Conservation (phyloP, 2,797 vertebrate genomes). For the Pseudochromis fuscus region DNA sequence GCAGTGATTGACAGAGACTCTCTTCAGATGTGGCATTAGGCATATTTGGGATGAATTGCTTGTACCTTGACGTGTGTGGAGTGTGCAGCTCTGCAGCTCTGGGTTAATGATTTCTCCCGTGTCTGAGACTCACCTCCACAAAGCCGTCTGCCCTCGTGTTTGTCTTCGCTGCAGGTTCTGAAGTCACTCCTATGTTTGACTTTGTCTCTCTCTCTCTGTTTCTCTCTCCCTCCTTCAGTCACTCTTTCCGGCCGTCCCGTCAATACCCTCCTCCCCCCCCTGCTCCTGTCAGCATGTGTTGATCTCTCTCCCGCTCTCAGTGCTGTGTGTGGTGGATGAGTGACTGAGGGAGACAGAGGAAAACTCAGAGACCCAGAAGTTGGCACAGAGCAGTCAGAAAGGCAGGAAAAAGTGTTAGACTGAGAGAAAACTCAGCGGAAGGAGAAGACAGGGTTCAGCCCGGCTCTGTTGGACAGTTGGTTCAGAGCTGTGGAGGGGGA, state of each 20-base stretch:
- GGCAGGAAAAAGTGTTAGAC: constrained; percentile 15
- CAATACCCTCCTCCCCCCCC: constrained; percentile 66
- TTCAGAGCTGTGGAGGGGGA: constrained; percentile 64
- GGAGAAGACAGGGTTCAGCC: constrained; percentile 40
- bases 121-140: constrained; percentile 61
- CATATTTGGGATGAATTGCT: constrained; percentile 25
- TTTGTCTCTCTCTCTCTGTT: constrained; percentile 62
- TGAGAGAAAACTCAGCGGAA: constrained; percentile 4
- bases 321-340: constrained; percentile 58
- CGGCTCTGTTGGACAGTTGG: constrained; percentile 61
- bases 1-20: constrained; percentile 36
- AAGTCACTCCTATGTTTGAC: constrained; percentile 77
- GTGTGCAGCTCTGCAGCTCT: constrained; percentile 22
- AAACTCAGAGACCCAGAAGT: constrained; percentile 22
- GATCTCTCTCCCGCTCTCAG: constrained; percentile 59
- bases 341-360: constrained; percentile 47
- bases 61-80: constrained; percentile 12
- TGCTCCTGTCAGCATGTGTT: constrained; percentile 71
- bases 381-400: constrained; percentile 32
- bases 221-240: constrained; percentile 72
- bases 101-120: constrained; percentile 75
- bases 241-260: constrained; percentile 76
- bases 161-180: constrained; percentile 70
- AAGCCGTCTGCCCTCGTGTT: constrained; percentile 66
- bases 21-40: constrained; percentile 54